Conservation (phyloP, 2,797 vertebrate genomes). For the Aselliscus stoliczkanus region DNA sequence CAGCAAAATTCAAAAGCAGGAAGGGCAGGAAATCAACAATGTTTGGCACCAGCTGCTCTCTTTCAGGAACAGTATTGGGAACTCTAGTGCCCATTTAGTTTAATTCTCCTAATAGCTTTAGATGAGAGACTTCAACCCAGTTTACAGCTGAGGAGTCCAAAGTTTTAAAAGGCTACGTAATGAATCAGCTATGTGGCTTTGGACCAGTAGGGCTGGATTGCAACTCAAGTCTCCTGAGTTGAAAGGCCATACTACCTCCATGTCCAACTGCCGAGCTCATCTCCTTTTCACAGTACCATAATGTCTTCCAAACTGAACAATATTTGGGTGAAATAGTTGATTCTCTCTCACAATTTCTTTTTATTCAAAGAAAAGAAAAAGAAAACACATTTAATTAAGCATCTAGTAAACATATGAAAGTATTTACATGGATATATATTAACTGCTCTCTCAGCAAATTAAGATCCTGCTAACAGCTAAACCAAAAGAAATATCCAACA, state of each 20-base stretch:
- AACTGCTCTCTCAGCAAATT: background rate
- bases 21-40: background rate
- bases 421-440: background rate
- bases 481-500: background rate
- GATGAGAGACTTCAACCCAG: background rate
- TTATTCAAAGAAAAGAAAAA: conserved; percentile 14
- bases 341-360: background rate
- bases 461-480: background rate
- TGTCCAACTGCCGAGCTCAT: background rate
- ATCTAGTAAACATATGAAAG: background rate
- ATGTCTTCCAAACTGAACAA: background rate
- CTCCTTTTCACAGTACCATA: background rate
- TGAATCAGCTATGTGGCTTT: background rate
- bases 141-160: background rate
- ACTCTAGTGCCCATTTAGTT: background rate
- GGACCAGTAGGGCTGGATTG: background rate
- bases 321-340: background rate
- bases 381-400: background rate
- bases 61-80: background rate
- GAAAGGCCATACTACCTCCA: background rate
- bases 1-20: background rate
- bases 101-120: background rate
- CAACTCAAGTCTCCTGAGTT: background rate
- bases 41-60: background rate
- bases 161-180: background rate